Evolutionary conservation across 2,113 vertebrate species (phyloP), one percentile per base, ranked within the genome.

Genomic region (Anoura caudifer): DNA sequence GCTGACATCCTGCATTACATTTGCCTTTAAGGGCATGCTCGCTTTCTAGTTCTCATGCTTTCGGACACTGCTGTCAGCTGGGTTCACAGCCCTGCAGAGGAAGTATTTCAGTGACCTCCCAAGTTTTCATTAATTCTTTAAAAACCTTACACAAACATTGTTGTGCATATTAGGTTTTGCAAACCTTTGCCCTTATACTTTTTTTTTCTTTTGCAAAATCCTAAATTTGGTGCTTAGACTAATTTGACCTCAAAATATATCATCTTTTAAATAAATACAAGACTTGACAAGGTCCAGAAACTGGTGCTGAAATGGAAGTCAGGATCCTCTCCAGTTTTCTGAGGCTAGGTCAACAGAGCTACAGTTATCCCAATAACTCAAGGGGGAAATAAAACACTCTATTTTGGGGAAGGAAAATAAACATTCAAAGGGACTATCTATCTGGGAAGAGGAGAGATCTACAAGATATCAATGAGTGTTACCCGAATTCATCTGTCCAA

Each of bases 181-280:
- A 90, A 95, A 94, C 84, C 87, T 96, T 95, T 97, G 90, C 80
- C 96, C 90, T 95, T 54, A 15, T 92, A 76, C 61, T 90, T 76
- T 86, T 94, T 76, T 76, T 82, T 94, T 69, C 72, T 95, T 95
- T 95, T 61, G 93, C 41, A 95, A 95, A 97, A 95, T 83, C 84
- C 88, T 96, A 96, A 95, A 97, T 95, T 94, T 96, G 90, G 90
- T 90, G 54, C 81, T 75, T 88, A 77, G 87, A 86, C 95, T 95
- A 97, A 95, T 93, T 95, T 96, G 94, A 95, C 87, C 92, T 90
- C 52, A n/a, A 69, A 95, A 95, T 96, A 95, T 63, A 98, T 97
- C 87, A 91, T 95, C 81, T 97, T 96, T 96, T 96, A 95, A 95
- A 91, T 97, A 98, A 98, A 97, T 94, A 94, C 1, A 96, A 96